Percentiles rank a stretch among this genome's conserved stretches.
Evolutionary conservation across 2,888 invertebrate species (phyloP).

Genomic region (Heterodera filipjevi): DNA sequence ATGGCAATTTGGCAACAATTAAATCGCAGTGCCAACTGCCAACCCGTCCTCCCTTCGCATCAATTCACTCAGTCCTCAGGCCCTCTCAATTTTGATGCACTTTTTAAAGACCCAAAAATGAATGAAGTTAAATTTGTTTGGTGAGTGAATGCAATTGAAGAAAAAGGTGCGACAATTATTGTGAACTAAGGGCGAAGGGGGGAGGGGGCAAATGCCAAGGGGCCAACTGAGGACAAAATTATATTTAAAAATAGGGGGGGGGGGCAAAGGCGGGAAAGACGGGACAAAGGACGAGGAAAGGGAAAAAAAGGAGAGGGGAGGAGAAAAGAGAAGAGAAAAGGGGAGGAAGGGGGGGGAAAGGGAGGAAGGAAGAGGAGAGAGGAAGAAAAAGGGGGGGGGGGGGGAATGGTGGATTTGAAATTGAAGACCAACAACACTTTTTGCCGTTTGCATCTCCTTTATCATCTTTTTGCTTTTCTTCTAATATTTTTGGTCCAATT

Average conservation of each 20-base stretch:
- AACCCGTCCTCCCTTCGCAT: background rate
- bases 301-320: no score
- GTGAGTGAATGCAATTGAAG: background rate
- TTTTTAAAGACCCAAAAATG: background rate
- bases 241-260: background rate
- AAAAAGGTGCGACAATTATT: constrained; percentile 9
- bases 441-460: no score
- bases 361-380: no score
- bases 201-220: background rate
- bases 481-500: no score
- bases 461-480: no score
- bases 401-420: no score
- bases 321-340: no score
- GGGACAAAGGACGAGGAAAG: no score
- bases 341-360: no score
- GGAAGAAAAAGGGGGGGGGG: no score
- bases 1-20: constrained; percentile 12
- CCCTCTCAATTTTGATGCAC: constrained; percentile 2
- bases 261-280: no score
- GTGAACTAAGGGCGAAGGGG: background rate
- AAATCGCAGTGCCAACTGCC: background rate
- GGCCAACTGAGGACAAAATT: background rate
- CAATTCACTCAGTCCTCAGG: background rate
- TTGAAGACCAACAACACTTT: no score
- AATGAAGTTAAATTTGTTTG: background rate